Evolutionary conservation across 2,113 vertebrate genomes (phyloP).

Genomic region (Pituophis catenifer): DNA sequence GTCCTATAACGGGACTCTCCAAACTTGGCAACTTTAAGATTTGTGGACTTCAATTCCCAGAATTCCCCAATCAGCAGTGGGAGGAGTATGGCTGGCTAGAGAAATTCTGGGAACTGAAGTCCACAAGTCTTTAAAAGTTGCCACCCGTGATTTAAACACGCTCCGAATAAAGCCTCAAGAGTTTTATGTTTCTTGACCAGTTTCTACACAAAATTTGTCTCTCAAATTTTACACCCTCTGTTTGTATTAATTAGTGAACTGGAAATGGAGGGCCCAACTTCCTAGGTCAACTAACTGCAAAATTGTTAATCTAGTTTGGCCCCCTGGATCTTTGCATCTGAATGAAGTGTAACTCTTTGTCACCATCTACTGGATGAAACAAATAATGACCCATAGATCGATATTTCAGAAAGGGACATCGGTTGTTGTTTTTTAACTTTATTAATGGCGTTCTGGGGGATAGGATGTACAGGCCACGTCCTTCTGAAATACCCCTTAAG

Average conservation of each 20-base stretch:
- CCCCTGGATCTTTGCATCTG: neutral
- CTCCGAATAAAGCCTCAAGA: neutral
- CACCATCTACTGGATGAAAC: constrained; percentile 11
- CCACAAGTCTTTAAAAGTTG: neutral
- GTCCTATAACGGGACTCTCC: neutral
- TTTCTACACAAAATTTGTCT: no score
- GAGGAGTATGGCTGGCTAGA: neutral
- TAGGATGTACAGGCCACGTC: neutral
- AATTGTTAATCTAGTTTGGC: neutral
- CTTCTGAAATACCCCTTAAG: neutral
- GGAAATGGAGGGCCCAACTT: neutral
- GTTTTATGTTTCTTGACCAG: neutral
- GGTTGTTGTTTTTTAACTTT: neutral
- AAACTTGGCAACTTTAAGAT: neutral
- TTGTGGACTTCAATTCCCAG: neutral
- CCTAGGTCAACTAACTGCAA: neutral
- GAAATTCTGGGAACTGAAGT: neutral
- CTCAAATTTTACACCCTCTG: neutral
- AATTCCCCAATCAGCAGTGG: neutral
- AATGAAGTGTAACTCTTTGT: neutral
- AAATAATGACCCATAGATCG: neutral
- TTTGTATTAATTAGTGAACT: neutral
- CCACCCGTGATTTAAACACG: neutral
- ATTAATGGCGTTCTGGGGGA: neutral
- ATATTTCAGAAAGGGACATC: neutral